Evolutionary conservation across 2,888 invertebrate species (phyloP), one percentile per base, ranked within the genome.

Genomic region (Papilio demoleus): DNA sequence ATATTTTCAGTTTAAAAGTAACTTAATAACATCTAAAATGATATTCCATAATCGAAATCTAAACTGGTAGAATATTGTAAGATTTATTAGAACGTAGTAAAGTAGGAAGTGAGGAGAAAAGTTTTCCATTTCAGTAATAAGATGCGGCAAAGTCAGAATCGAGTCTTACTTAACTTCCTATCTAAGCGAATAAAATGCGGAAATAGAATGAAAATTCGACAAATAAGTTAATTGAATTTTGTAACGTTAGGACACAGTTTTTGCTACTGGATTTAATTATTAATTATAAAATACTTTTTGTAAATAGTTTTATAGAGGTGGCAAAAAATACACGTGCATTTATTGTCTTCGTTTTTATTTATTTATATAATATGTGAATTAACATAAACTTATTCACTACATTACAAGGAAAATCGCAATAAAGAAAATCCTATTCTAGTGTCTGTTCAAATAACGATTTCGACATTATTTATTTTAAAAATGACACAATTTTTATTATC

Each of bases 81-180:
- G 19, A 38, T 38, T 38, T 36, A 60, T 22, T 60, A 38, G 38
- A 36, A 17, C 11, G 12, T 22, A 42, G 31, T n/a, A 27, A 17
- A 65, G 56, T 19, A 22, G 53, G 53, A 53, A 53, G 14, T 53
- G 53, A 53, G 27, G n/a, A n/a, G 53, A 24, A 53, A 24, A 53
- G 53, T 53, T 65, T 65, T 65, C 58, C 65, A 59, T 47, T 56
- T 45, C 65, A 27, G 58, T 65, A 65, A 65, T 59, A 45, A 59
- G 53, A 59, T 65, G 65, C 65, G 59, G 42, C 45, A 38, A 59
- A 65, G 59, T 56, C 40, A 38, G 38, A 56, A 40, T 56, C 27
- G 53, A 24, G 9, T 65, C 40, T 56, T 53, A 53, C 53, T 36
- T 38, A 59, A 59, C 12, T 59, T 38, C 36, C 34, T 34, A n/a